Base-by-base conservation (phyloP, 2,888 invertebrate genomes). In the Mechanitis messenoides region DNA sequence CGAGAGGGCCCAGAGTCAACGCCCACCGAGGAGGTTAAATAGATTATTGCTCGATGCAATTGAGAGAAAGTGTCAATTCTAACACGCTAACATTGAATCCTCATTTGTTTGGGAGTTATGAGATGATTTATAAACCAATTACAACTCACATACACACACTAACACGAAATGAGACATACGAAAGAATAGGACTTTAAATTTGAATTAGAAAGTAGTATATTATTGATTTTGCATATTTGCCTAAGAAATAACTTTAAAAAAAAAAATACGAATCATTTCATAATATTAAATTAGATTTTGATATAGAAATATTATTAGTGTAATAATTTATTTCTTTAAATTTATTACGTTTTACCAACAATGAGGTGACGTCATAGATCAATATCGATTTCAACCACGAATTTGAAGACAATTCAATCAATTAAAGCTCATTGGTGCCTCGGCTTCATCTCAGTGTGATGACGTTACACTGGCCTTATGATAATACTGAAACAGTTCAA, bases 11-110 rank as follows among this genome's bases (percentile, higher is more conserved):
- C 31, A 33, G 59, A 47, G 64, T 67, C 68, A 60, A 58, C 55
- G 65, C 50, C 62, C 67, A 55, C 53, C n/a, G 61, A 59, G 56
- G 9, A 38, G 31, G 61, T 59, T 64, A 67, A 68, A 38, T 60
- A 54, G 55, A 67, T 68, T 67, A 68, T 58, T 62, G 63, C 55
- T 53, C 54, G 56, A 46, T 63, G 56, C 65, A 65, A 67, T 68
- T 68, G 67, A 62, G 65, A 64, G 67, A 68, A 64, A 68, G 68
- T 60, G 61, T 62, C 59, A 50, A 50, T 31, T 7, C 31, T 5
- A 31, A 50, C 47, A 20, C 20, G 20, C 47, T 20, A 6, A 12
- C 47, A 6, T 3, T 11, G n/a, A n/a, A 6, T 47, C 28, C n/a
- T 20, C n/a, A 28, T 47, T 3, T 6, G 28, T 35, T 3, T 35